Evolutionary conservation across 2,113 vertebrate species (phyloP).

Genomic region (Hypocryptadius cinnamomeus): DNA sequence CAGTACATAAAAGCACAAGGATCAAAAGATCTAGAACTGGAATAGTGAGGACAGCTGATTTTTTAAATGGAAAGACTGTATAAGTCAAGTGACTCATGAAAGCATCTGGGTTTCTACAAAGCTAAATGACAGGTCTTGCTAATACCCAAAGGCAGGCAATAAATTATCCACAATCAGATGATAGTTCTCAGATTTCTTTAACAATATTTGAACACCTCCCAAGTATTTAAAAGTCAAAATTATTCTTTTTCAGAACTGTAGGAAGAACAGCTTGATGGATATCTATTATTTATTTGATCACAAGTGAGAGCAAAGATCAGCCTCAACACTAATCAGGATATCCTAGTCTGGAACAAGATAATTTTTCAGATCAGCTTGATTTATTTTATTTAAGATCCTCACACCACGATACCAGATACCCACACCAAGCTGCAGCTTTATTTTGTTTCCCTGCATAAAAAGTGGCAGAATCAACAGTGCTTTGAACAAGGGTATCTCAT

Average conservation of each 20-base stretch:
- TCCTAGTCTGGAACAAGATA: neutral
- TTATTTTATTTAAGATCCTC: neutral
- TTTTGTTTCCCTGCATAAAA: neutral
- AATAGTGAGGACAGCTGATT: conserved; percentile 14
- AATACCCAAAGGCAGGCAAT: conserved; percentile 21
- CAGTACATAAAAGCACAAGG: conserved; percentile 44
- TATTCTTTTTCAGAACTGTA: neutral
- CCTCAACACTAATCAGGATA: neutral
- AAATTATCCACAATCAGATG: neutral
- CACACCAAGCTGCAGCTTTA: neutral
- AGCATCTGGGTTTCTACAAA: conserved; percentile 19
- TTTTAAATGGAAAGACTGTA: conserved; percentile 25
- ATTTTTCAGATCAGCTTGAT: neutral
- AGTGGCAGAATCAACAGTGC: neutral
- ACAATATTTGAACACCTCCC: neutral
- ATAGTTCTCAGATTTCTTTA: neutral
- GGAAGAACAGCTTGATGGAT: neutral
- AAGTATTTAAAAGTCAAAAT: conserved; percentile 15
- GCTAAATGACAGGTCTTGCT: conserved; percentile 15
- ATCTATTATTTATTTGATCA: neutral
- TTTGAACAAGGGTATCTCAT: neutral
- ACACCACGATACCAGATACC: neutral
- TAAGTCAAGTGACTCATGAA: conserved; percentile 47
- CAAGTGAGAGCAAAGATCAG: neutral
- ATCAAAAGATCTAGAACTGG: conserved; percentile 52